These are phyloP conservation scores for Trichopria drosophilae DNA, from an alignment of 2,888 invertebrate genomes.

Conservation along the genomic window DNA sequence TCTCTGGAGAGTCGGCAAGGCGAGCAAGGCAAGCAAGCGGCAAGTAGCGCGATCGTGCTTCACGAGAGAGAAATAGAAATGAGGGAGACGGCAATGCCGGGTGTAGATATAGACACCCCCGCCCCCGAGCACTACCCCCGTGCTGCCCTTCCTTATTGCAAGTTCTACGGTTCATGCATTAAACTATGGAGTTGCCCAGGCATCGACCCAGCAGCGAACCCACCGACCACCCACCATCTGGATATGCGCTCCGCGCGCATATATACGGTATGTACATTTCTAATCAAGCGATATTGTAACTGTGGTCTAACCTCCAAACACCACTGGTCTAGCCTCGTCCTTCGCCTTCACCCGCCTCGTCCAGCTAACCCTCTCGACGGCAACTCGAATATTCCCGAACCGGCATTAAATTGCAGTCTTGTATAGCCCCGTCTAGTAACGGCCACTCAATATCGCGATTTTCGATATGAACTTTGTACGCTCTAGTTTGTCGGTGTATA, in stretches of 20 bases:
- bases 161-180: constrained; percentile 56
- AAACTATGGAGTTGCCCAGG: constrained; percentile 57
- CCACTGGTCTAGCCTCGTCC: constrained; percentile 46
- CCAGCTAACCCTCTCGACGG: constrained; percentile 16
- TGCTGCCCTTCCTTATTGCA: constrained; percentile 55
- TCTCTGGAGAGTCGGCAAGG: too few species aligned
- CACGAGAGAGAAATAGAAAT: constrained; percentile 14
- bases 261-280: constrained; percentile 59
- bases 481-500: too few species aligned
- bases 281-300: constrained; percentile 61
- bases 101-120: constrained; percentile 34
- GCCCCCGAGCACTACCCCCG: constrained; percentile 25
- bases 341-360: constrained; percentile 21
- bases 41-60: background rate
- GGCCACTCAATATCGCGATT: constrained; percentile 25
- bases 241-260: constrained; percentile 51
- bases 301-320: constrained; percentile 60
- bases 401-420: constrained; percentile 48
- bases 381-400: constrained; percentile 47
- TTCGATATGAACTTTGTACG: constrained; percentile 19
- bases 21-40: background rate
- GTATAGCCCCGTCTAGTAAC: constrained; percentile 28
- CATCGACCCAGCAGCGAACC: constrained; percentile 52
- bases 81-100: background rate
- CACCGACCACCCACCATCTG: constrained; percentile 49